Base-by-base conservation (phyloP, 2,888 invertebrate species). In the Apamea sordens region DNA sequence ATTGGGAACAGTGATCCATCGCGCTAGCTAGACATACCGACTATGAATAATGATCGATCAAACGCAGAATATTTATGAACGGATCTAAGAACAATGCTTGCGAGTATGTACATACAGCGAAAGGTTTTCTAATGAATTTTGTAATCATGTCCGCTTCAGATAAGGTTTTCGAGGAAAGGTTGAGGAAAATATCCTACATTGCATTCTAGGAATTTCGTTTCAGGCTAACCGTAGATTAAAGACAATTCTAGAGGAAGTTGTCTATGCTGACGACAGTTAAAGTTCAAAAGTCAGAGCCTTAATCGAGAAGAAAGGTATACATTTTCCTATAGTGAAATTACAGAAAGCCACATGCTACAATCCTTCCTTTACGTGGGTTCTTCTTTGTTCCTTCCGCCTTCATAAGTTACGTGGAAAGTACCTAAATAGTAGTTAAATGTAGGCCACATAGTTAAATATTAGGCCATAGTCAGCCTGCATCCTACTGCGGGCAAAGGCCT, bases 31-130 rank as follows among this genome's bases (percentile, higher is more conserved):
- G 64, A 74, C 63, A 63, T 47, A n/a, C n/a, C 41, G 70, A 65
- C 68, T 65, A 36, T 41, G 32, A 36, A 36, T 56, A 24, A 61
- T 75, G 75, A 84, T 84, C 53, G 84, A 76, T 83, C 50, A 21
- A 41, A 63, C 61, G 8, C 65, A 56, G 47, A 69, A 65, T 36
- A 41, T 44, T 61, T 80, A 76, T 67, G 41, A 36, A 56, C 68
- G 24, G 59, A 67, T 73, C 24, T 59, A 21, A 41, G 36, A 77
- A 86, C 36, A 36, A 36, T 28, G 10, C 8, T 36, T 28, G n/a
- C n/a, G n/a, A n/a, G n/a, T n/a, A n/a, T n/a, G n/a, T 61, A 32
- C 63, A 36, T 15, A 2, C 15, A 32, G 15, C 50, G n/a, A 32
- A 47, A 69, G 21, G 32, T 56, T 56, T 79, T 86, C 28, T 50